Base-by-base conservation (phyloP, 2,113 vertebrate genomes). In the Strix uralensis region DNA sequence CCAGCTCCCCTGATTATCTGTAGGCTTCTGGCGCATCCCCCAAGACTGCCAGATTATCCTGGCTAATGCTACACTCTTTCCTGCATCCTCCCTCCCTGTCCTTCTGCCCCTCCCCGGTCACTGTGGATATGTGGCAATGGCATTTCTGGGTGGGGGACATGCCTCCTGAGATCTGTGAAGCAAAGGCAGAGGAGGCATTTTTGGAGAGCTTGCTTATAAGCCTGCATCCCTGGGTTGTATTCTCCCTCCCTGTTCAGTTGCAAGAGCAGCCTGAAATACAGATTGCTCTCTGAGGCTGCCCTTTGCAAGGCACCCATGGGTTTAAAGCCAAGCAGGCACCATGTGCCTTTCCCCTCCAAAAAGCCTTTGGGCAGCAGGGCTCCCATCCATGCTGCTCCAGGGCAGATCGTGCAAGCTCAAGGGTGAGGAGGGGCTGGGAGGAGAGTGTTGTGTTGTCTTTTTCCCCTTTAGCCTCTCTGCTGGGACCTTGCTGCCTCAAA, bases 1-100 rank as follows among this genome's bases (percentile, higher is more conserved):
- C 66, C 81, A 77, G 90, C 90, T 96, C 72, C 80, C 46, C 77
- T 67, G 92, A 91, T 96, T 96, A 96, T 96, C 86, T 81, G 65
- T 30, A 67, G 91, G 93, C 81, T 96, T 84, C 87, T 91, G 87
- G 73, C 5, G 0, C 2, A 0, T 94, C 94, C 94, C 94, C 91
- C 86, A 92, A 87, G 95, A 96, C 73, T 85, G 81, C 54, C 86
- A 92, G 95, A 94, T 96, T 96, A 96, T 97, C 95, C 62, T 4
- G 1, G 90, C 90, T 97, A 91, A 97, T 77, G 93, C 89, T 40
- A 14, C 0, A 11, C 87, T 93, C 51, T 83, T 93, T 83, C 40
- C 46, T 0, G 1, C 6, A 1, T 67, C 38, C 55, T 74, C 54
- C 30, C 9, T 88, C 23, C 26, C 29, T 30, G 32, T 62, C 52